Base-by-base conservation (phyloP, 2,113 vertebrate genomes). In the Pipra filicauda region DNA sequence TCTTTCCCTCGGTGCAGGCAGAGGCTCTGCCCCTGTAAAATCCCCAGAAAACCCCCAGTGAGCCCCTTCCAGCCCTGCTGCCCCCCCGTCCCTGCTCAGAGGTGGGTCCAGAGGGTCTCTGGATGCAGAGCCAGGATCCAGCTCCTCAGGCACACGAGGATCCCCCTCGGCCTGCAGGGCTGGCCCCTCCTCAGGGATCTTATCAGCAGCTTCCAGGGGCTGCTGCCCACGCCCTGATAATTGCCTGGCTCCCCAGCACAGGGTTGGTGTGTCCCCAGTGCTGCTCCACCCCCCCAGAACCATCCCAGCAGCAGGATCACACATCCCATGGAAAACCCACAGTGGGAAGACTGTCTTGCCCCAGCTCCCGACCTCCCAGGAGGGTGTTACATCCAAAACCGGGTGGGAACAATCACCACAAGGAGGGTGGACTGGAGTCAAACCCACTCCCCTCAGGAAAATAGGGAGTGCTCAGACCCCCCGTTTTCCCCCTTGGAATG, bases 281-380 rank as follows among this genome's bases (percentile, higher is more conserved):
- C 85, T 8, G 35, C 69, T 43, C 16, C 43, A 27, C 18, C 12
- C 27, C 12, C 37, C 14, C 71, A 33, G 62, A n/a, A 8, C 66
- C 44, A 4, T 11, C 37, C 46, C 85, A 70, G 80, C 37, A 69
- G 23, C 1, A 0, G n/a, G 15, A 26, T 19, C 4, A 2, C 48
- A 46, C 62, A 71, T 5, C 65, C 70, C 57, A 3, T 0, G 2
- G 49, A 59, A 33, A 24, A 28, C 55, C 35, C 35, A 3, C 39
- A 2, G 0, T 0, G 16, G 24, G 16, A 10, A 1, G 6, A 35
- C n/a, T 1, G 8, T 17, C 3, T 1, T 2, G 6, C 22, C 75
- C 33, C 37, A 22, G 37, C 28, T 22, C 28, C 70, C 37, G 48
- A 11, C 20, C 54, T 51, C 17, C 20, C 3, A 6, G 52, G 18